A percentile compares a stretch with the other conserved stretches of the same genome.
Conservation (phyloP, 2,888 invertebrate species). For the Allophyes oxyacanthae region DNA sequence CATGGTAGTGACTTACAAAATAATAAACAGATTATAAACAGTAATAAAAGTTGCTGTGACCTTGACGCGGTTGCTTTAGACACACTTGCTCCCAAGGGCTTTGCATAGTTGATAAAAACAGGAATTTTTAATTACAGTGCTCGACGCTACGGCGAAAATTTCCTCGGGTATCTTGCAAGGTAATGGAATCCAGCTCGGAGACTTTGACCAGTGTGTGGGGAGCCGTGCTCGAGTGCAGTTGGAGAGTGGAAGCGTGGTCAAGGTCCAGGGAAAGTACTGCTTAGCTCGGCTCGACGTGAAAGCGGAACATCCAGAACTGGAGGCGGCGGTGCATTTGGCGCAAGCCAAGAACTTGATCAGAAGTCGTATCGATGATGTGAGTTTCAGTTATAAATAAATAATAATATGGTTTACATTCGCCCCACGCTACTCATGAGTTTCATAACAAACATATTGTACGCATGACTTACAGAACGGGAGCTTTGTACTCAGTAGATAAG, state of each 20-base stretch:
- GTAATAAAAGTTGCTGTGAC: constrained; percentile 36
- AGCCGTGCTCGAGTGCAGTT: constrained; percentile 90
- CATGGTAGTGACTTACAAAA: constrained; percentile 17
- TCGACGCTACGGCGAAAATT: constrained; percentile 92
- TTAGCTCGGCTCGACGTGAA: constrained; percentile 91
- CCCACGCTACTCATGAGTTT: constrained; percentile 1
- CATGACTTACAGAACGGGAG: constrained; percentile 4
- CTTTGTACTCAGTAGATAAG: background rate
- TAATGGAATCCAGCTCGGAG: constrained; percentile 92
- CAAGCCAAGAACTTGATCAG: constrained; percentile 91
- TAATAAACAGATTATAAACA: constrained; percentile 49
- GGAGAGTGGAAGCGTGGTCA: constrained; percentile 89
- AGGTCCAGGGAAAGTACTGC: constrained; percentile 92
- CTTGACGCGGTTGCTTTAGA: constrained; percentile 50
- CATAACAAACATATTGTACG: constrained; percentile 13
- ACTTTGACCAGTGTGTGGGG: constrained; percentile 91
- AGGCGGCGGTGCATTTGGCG: constrained; percentile 90
- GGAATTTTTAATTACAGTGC: constrained; percentile 89
- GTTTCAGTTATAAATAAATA: constrained; percentile 60
- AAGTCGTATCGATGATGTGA: constrained; percentile 90
- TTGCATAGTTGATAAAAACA: constrained; percentile 63
- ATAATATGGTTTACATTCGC: constrained; percentile 9
- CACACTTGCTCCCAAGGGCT: constrained; percentile 59
- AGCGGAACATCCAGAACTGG: constrained; percentile 88
- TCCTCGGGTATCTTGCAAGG: constrained; percentile 92